Evolutionary conservation across 2,888 invertebrate genomes (phyloP).

Genomic region (Acleris sparsana): DNA sequence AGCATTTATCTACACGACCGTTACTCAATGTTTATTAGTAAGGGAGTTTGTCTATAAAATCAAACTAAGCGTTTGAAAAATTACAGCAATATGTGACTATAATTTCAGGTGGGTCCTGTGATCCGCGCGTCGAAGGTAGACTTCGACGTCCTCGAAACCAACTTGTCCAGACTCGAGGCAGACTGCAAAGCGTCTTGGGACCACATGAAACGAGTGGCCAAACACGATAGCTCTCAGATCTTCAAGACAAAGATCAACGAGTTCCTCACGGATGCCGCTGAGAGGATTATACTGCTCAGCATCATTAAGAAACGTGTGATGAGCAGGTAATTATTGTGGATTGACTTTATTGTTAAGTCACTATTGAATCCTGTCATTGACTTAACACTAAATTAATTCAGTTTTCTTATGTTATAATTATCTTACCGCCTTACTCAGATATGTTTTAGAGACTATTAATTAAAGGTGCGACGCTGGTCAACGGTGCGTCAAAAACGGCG

Average conservation of each 20-base stretch:
- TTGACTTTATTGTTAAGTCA: background rate
- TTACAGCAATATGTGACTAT: no score
- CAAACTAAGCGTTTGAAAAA: no score
- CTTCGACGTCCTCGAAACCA: constrained; percentile 94
- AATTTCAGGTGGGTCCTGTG: constrained; percentile 91
- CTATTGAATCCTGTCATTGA: no score
- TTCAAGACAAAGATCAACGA: constrained; percentile 97
- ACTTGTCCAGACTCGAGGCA: constrained; percentile 93
- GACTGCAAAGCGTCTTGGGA: constrained; percentile 99
- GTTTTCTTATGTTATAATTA: no score
- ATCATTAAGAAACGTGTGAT: constrained; percentile 96
- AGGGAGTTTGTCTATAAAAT: no score
- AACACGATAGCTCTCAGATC: constrained; percentile 94
- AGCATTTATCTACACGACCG: no score
- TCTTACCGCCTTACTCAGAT: no score
- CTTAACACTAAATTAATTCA: no score
- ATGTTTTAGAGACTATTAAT: no score
- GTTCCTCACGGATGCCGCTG: constrained; percentile 97
- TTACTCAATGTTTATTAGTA: no score
- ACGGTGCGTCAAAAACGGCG: no score
- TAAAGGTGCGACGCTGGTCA: no score
- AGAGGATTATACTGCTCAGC: constrained; percentile 96
- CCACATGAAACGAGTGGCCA: constrained; percentile 96
- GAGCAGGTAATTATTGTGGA: constrained; percentile 86
- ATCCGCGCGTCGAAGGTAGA: constrained; percentile 97